Evolutionary conservation across 2,113 vertebrate species (phyloP).

Genomic region (Prietella phreatophila): DNA sequence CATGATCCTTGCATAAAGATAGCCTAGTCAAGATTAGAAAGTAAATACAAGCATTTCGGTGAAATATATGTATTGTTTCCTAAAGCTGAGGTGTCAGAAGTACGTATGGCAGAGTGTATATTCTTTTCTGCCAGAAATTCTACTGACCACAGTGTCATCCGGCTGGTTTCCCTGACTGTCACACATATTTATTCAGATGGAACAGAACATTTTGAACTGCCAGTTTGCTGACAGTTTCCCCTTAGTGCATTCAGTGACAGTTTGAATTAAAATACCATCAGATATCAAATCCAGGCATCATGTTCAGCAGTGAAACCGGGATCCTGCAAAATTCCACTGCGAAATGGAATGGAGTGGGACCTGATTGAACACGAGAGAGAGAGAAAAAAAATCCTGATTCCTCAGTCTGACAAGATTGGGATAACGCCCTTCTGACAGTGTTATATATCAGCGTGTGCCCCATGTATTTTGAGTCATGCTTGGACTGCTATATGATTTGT

Average conservation of each 20-base stretch:
- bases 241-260: conserved; percentile 1
- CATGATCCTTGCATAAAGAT: background rate
- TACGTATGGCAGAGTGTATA: background rate
- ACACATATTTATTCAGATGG: conserved; percentile 3
- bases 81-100: background rate
- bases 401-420: background rate
- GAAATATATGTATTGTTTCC: background rate
- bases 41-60: background rate
- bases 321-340: background rate
- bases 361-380: background rate
- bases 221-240: background rate
- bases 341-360: background rate
- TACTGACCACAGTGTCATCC: background rate
- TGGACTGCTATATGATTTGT: conserved; percentile 20
- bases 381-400: background rate
- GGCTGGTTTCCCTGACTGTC: background rate
- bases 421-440: background rate
- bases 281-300: conserved; percentile 16
- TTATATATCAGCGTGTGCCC: background rate
- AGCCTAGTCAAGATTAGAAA: background rate
- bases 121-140: background rate
- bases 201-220: background rate
- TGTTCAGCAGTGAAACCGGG: background rate
- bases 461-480: conserved; percentile 25
- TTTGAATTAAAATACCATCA: conserved; percentile 5